Evolutionary conservation across 2,888 invertebrate species (phyloP).

Genomic region (Cetonia aurata): DNA sequence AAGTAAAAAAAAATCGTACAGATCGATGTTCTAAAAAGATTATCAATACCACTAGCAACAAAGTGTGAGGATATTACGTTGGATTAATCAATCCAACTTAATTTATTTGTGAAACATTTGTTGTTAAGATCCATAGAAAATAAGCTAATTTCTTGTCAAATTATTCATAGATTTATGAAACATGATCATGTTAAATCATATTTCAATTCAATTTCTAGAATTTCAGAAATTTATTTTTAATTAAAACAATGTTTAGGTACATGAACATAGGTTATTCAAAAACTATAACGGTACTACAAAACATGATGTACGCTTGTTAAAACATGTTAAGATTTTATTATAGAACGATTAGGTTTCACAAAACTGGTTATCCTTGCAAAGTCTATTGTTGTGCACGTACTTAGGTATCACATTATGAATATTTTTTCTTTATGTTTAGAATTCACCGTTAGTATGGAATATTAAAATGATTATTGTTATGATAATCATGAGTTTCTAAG

Average conservation of each 20-base stretch:
- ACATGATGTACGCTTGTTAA: slow-evolving; percentile 16
- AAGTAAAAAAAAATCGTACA: not conserved
- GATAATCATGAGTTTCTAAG: slow-evolving; percentile 21
- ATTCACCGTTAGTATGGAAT: not conserved
- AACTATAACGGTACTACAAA: slow-evolving; percentile 28
- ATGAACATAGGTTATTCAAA: slow-evolving; percentile 9
- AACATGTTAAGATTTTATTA: slow-evolving; percentile 31
- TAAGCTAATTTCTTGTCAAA: slow-evolving; percentile 22
- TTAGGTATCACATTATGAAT: slow-evolving; percentile 28
- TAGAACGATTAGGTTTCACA: slow-evolving; percentile 15
- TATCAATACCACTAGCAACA: not conserved
- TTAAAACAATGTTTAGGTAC: not conserved
- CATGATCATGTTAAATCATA: no score
- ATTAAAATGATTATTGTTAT: slow-evolving; percentile 8
- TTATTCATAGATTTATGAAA: not conserved
- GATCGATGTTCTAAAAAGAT: not conserved
- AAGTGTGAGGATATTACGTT: no score
- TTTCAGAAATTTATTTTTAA: not conserved
- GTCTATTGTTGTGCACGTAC: slow-evolving; percentile 38
- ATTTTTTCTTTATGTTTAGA: slow-evolving; percentile 17
- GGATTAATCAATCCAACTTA: no score
- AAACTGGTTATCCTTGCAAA: slow-evolving; percentile 30
- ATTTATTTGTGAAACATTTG: slow-evolving; percentile 11
- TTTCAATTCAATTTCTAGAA: not conserved
- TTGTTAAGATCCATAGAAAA: slow-evolving; percentile 20